Evolutionary conservation across 1,140 invertebrate species (phyloP).

Genomic region (Leptopilina boulardi): DNA sequence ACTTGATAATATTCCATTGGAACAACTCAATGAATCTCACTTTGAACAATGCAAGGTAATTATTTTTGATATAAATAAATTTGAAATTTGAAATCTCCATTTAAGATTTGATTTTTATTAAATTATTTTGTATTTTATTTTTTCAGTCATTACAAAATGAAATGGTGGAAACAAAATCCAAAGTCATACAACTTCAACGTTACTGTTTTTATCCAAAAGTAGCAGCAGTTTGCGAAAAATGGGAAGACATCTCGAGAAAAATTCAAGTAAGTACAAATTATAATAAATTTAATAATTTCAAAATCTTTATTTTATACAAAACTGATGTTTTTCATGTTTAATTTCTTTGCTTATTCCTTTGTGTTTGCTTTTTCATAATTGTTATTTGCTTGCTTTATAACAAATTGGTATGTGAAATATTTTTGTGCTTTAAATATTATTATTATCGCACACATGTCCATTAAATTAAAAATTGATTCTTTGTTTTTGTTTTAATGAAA

Average conservation of each 20-base stretch:
- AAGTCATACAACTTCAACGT: conserved; percentile 69
- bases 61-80: not conserved
- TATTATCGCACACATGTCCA: conserved; percentile 60
- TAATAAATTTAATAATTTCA: conserved; percentile 32
- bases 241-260: conserved; percentile 69
- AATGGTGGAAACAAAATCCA: conserved; percentile 71
- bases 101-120: conserved; percentile 8
- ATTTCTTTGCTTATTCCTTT: conserved; percentile 42
- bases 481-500: not conserved
- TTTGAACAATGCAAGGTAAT: conserved; percentile 75
- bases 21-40: conserved; percentile 71
- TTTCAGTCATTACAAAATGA: conserved; percentile 70
- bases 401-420: conserved; percentile 62
- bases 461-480: conserved; percentile 30
- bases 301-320: not conserved
- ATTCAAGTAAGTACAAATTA: conserved; percentile 69
- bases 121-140: conserved; percentile 31
- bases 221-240: conserved; percentile 69
- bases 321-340: conserved; percentile 37
- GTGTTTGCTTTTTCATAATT: conserved; percentile 42
- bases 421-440: conserved; percentile 60
- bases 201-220: conserved; percentile 71
- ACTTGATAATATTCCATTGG: conserved; percentile 64
- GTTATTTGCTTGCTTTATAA: conserved; percentile 53
- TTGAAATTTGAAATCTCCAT: not conserved